These are phyloP conservation scores for Sicus ferrugineus DNA, from an alignment of 2,888 invertebrate species.

Conservation along the genomic window DNA sequence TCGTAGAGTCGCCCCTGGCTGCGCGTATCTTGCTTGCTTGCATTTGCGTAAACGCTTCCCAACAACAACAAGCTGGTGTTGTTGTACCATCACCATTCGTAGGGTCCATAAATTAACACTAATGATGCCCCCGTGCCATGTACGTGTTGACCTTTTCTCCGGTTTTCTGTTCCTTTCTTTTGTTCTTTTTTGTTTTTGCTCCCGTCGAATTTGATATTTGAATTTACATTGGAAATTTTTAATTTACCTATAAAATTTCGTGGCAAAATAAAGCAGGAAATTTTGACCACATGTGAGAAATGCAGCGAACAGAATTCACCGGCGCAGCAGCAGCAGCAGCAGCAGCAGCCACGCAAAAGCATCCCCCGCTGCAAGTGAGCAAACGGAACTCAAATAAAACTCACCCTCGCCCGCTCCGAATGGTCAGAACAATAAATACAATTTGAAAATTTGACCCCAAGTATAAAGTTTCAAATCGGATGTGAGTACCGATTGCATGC, in stretches of 20 bases:
- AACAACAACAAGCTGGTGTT: neutral
- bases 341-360: no score
- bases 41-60: neutral
- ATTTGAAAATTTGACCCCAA: conserved; percentile 27
- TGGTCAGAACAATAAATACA: neutral
- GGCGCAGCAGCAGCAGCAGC: no score
- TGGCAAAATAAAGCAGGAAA: conserved; percentile 24
- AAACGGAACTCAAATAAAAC: no score
- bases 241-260: conserved; percentile 17
- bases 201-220: conserved; percentile 12
- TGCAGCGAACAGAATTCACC: neutral
- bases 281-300: conserved; percentile 27
- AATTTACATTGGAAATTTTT: conserved; percentile 24
- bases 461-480: conserved; percentile 9
- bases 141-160: conserved; percentile 16
- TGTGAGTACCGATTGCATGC: neutral
- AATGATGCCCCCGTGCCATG: conserved; percentile 18
- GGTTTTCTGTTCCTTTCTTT: neutral
- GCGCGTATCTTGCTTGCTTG: neutral
- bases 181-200: conserved; percentile 17
- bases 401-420: neutral
- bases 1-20: neutral
- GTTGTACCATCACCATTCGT: no score
- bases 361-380: no score
- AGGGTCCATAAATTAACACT: conserved; percentile 32